Base-by-base conservation (phyloP, 2,888 invertebrate species). In the Poecilus cupreus region DNA sequence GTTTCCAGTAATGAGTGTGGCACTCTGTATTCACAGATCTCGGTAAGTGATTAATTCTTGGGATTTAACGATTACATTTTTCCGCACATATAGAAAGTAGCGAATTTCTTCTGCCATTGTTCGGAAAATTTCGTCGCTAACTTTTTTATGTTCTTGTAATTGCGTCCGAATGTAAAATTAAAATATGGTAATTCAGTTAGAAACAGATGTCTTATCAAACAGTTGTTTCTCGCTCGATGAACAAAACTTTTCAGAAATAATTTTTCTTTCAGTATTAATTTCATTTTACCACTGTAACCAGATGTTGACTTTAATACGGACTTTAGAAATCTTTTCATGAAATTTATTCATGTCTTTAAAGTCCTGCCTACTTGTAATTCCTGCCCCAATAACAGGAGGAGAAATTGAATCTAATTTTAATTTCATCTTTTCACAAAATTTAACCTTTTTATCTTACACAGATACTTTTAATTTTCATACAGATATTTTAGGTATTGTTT, bases 231-330 rank as follows among this genome's bases (percentile, higher is more conserved):
- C 49, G 51, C 49, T 32, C 75, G 75, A 51, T 75, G 75, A 75
- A 75, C 75, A 75, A 51, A 75, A 75, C 13, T 75, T 75, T 51
- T 16, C 51, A 75, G 51, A n/a, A 75, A 75, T 72, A 72, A 72
- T 72, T 72, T 75, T 75, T 75, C 75, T 75, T 72, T 51, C 51
- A 75, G 75, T 75, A 75, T 75, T 75, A 75, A 75, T 75, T 75
- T 75, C 75, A 75, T 26, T 75, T 26, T 72, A 68, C 72, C 16
- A 51, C 37, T 51, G 51, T 18, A 75, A 32, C 51, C 49, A 75
- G 75, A 75, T 75, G 51, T 75, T 75, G 51, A 75, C 72, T 72
- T 72, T 72, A 75, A 51, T 75, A 51, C 39, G 49, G 72, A 72
- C 54, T 75, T 51, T 37, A n/a, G 75, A 54, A 46, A 75, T 75